These are phyloP conservation scores for Trichopria drosophilae DNA, from an alignment of 2,888 invertebrate species.

Conservation along the genomic window DNA sequence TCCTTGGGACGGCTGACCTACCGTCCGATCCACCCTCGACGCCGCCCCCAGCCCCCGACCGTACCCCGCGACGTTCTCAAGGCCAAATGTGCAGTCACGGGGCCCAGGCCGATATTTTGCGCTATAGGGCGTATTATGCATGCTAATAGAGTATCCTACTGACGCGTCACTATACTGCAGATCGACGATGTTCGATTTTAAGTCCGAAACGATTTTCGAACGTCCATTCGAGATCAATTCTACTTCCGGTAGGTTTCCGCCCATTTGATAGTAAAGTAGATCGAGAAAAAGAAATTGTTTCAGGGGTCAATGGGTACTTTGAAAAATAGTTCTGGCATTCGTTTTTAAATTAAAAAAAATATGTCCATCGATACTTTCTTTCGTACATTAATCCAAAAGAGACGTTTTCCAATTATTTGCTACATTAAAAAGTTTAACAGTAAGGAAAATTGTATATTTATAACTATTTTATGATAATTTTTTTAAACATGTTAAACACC, in stretches of 20 bases:
- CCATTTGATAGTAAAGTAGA: too few species aligned
- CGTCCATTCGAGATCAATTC: conserved; percentile 14
- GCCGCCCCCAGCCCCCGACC: too few species aligned
- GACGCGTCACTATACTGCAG: conserved; percentile 15
- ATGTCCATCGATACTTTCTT: too few species aligned
- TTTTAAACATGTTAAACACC: background rate
- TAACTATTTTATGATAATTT: background rate
- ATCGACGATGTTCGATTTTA: conserved; percentile 10
- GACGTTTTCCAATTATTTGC: too few species aligned
- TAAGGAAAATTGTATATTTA: background rate
- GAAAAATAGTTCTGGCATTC: too few species aligned
- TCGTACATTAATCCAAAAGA: too few species aligned
- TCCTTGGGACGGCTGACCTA: conserved; percentile 43
- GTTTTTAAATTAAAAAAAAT: too few species aligned
- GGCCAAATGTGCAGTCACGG: background rate
- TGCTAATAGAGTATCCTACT: conserved; percentile 14
- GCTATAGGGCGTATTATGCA: conserved; percentile 16
- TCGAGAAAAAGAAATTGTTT: too few species aligned
- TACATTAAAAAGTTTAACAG: too few species aligned
- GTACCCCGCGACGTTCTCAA: conserved; percentile 26
- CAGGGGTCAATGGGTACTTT: too few species aligned
- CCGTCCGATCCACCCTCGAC: conserved; percentile 35
- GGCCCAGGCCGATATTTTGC: conserved; percentile 2
- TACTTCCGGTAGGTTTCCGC: too few species aligned
- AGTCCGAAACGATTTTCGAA: too few species aligned